Percentiles rank a stretch among this genome's conserved stretches.
Conservation (phyloP, 2,113 vertebrate species). For the Eleginops maclovinus region DNA sequence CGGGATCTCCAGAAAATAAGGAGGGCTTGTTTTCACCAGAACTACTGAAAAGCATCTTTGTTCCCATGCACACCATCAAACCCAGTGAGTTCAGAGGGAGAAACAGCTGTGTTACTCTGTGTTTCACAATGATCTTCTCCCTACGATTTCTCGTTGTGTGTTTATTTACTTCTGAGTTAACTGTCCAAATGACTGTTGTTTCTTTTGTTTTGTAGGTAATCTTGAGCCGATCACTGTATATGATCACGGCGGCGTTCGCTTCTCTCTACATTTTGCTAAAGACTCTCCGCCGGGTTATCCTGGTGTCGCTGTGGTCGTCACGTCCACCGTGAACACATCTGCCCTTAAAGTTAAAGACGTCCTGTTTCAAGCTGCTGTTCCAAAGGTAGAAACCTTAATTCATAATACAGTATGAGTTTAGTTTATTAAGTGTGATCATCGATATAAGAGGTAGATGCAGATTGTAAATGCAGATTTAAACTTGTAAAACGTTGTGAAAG, state of each 20-base stretch:
- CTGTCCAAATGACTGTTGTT: not conserved
- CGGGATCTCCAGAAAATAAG: slow-evolving; percentile 26
- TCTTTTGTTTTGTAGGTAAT: slow-evolving; percentile 75
- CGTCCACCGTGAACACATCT: slow-evolving; percentile 90
- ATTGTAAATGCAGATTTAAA: not conserved
- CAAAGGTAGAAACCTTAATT: slow-evolving; percentile 85
- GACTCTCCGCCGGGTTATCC: slow-evolving; percentile 78
- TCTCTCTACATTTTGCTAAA: slow-evolving; percentile 89
- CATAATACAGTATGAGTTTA: not conserved
- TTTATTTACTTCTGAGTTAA: not conserved
- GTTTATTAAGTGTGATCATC: no score
- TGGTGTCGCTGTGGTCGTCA: slow-evolving; percentile 84
- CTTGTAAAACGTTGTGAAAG: no score
- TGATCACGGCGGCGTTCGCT: slow-evolving; percentile 84
- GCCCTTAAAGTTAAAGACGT: slow-evolving; percentile 83
- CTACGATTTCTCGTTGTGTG: no score
- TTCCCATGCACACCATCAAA: slow-evolving; percentile 86
- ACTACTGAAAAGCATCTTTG: slow-evolving; percentile 83
- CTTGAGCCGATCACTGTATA: slow-evolving; percentile 84
- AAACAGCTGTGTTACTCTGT: not conserved
- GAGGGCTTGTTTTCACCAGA: slow-evolving; percentile 25
- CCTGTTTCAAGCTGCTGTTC: slow-evolving; percentile 88
- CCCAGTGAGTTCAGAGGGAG: slow-evolving; percentile 80
- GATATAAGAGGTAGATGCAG: not conserved
- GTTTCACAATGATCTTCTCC: not conserved